A percentile compares a stretch with the other conserved stretches of the same genome.
Evolutionary conservation across 2,113 vertebrate genomes (phyloP).

Genomic region (Gavia stellata): DNA sequence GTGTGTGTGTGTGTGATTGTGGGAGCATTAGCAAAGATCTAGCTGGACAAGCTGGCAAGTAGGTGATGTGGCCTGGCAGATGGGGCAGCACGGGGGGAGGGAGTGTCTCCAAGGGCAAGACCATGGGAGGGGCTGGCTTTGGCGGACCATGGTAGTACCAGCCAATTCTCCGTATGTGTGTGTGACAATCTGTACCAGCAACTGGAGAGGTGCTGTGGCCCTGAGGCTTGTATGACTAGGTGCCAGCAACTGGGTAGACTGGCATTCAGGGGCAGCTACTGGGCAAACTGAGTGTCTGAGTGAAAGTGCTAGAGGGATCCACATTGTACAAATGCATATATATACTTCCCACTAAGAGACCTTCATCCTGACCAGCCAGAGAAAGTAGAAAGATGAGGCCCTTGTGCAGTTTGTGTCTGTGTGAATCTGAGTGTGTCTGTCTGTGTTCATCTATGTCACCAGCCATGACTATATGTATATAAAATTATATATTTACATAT

Average conservation of each 20-base stretch:
- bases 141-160: too few relatives aligned
- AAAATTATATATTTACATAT: neutral
- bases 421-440: neutral
- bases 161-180: neutral
- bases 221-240: neutral
- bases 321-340: too few relatives aligned
- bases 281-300: neutral
- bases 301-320: neutral
- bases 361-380: neutral
- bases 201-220: neutral
- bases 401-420: neutral
- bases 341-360: neutral
- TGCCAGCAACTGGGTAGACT: neutral
- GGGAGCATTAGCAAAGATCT: neutral
- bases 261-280: too few relatives aligned
- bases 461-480: neutral
- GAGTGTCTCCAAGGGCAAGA: neutral
- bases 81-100: accelerated
- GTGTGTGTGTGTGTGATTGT: neutral
- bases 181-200: accelerated
- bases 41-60: neutral
- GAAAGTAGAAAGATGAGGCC: neutral
- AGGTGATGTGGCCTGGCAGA: neutral
- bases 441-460: neutral
- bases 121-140: neutral